These are phyloP conservation scores for Stichopus chloronotus DNA, from an alignment of 35 echinoderm and acorn worm species.

Conservation along the genomic window DNA sequence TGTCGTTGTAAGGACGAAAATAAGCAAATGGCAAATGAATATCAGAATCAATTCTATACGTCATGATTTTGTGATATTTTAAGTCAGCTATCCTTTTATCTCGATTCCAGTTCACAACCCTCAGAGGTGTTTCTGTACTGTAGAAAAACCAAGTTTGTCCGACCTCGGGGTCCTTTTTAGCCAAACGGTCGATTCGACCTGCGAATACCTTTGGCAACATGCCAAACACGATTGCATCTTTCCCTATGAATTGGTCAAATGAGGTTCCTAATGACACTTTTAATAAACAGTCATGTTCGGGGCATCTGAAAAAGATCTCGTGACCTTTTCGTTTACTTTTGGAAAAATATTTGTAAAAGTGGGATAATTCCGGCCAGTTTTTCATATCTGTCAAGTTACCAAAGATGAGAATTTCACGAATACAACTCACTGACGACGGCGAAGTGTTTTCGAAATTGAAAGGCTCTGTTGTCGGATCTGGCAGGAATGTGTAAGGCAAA, in stretches of 20 bases:
- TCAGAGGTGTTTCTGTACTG: conserved; percentile 74
- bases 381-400: conserved; percentile 79
- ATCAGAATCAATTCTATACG: conserved; percentile 78
- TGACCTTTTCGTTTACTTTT: conserved; percentile 37
- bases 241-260: conserved; percentile 52
- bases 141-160: conserved; percentile 86
- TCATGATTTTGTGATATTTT: conserved; percentile 88
- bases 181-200: conserved; percentile 38
- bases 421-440: conserved; percentile 44
- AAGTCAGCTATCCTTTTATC: conserved; percentile 53
- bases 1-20: conserved; percentile 41
- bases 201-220: conserved; percentile 75
- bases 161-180: conserved; percentile 25
- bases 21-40: conserved; percentile 76
- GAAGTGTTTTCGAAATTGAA: conserved; percentile 35
- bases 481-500: conserved; percentile 1
- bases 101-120: conserved; percentile 64
- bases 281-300: conserved; percentile 37
- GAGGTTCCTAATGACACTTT: conserved; percentile 60
- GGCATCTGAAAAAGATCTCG: conserved; percentile 35
- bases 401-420: conserved; percentile 65
- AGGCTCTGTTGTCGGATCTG: conserved; percentile 24
- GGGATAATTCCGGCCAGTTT: conserved; percentile 67
- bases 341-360: conserved; percentile 36
- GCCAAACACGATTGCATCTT: conserved; percentile 76